phyloP scores from a whole-genome alignment of 1,140 invertebrate species.

The Psix sp. region DNA sequence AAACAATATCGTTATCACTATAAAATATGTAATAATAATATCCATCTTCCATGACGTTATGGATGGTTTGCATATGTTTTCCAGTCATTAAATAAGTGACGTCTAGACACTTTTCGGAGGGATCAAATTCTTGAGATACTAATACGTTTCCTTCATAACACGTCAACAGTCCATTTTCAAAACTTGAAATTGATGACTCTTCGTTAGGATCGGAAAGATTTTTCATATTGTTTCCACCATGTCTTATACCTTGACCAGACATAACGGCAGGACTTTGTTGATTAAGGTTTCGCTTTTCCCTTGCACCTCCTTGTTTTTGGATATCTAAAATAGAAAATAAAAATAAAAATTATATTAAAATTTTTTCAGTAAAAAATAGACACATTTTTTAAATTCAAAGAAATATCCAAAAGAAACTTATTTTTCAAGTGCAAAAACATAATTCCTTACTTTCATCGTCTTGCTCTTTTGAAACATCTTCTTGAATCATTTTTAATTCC shows the following conservation, averaged over 20 bases:
- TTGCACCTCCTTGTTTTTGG: conserved; percentile 2
- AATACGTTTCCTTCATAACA: conserved; percentile 86
- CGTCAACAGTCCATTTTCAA: conserved; percentile 84
- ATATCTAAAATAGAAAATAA: too few relatives aligned
- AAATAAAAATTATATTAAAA: too few relatives aligned
- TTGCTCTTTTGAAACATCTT: conserved; percentile 41
- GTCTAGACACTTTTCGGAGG: conserved; percentile 81
- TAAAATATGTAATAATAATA: conserved; percentile 94
- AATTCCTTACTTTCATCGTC: conserved; percentile 37
- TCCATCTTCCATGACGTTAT: conserved; percentile 84
- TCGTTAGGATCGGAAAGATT: conserved; percentile 78
- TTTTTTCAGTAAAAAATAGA: too few relatives aligned
- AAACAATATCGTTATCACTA: conserved; percentile 87
- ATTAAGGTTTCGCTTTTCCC: conserved; percentile 75
- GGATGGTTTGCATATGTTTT: conserved; percentile 81
- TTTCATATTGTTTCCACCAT: conserved; percentile 81
- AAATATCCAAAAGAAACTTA: too few relatives aligned
- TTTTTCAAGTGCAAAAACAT: too few relatives aligned
- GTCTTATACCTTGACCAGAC: conserved; percentile 84
- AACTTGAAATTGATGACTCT: conserved; percentile 84
- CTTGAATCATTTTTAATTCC: conserved; percentile 18
- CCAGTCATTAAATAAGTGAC: conserved; percentile 82
- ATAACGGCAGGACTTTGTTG: conserved; percentile 76
- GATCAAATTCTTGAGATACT: conserved; percentile 82
- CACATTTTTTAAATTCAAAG: neutral